Base-by-base conservation (phyloP, 2,888 invertebrate species). In the Sipha maydis region DNA sequence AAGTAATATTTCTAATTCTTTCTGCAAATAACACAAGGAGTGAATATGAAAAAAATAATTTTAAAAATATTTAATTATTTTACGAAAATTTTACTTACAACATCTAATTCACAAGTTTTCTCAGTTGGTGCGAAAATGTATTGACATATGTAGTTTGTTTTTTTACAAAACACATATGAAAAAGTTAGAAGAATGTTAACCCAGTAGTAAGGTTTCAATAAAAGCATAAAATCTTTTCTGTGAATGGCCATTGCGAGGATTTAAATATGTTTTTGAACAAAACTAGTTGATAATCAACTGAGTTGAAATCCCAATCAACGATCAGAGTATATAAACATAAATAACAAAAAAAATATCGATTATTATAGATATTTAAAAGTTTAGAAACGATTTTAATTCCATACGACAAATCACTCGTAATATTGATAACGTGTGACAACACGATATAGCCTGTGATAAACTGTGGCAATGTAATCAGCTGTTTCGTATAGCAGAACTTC, bases 1-100 rank as follows among this genome's bases (percentile, higher is more conserved):
- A 92, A 99, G 98, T 84, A 99, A 92, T 91, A 99, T 98, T 93
- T 99, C 99, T 90, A 97, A 97, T 93, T 99, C 99, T 91, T 97
- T 94, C 94, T 96, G 92, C 90, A 93, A 93, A 19, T 34, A 71
- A 83, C 11, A 48, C 4, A 0, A 3, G 34, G 4, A 78, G 11
- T 28, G 1, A 25, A 21, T 48, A 14, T 48, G 14, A 25, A 17
- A 73, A 34, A n/a, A 28, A 3, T 61, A 48, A 8, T 11, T 4
- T 48, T 1, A 71, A 41, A 69, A n/a, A n/a, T 17, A 61, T n/a
- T 14, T 48, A 31, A 77, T 38, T 79, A 79, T 79, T 69, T 61
- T 54, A 34, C 1, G 9, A 80, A 86, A 25, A 21, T 67, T 38
- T 56, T 38, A 92, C 93, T 93, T 92, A 95, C 95, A 92, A 96